phyloP scores from a whole-genome alignment of 2,888 invertebrate genomes.

The Embidobia sp. region DNA sequence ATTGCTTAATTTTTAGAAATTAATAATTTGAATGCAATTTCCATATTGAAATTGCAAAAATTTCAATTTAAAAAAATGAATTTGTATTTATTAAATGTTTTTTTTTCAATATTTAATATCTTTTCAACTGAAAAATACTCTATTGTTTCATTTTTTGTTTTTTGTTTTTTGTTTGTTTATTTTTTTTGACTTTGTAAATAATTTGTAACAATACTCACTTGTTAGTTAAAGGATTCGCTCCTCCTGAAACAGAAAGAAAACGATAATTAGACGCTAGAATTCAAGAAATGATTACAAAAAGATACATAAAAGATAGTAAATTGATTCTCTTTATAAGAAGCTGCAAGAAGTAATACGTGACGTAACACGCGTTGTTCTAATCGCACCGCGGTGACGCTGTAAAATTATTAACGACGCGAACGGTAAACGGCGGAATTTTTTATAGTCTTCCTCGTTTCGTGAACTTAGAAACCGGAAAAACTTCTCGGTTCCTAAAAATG shows the following conservation, averaged over 20 bases:
- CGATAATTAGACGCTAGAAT: slow-evolving; percentile 2
- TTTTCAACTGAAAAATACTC: too few species aligned
- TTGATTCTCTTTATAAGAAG: slow-evolving; percentile 13
- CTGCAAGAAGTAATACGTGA: not conserved
- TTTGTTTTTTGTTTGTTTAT: too few species aligned
- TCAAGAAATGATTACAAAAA: too few species aligned
- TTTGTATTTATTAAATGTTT: too few species aligned
- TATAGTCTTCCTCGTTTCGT: slow-evolving; percentile 70
- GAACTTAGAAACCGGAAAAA: slow-evolving; percentile 72
- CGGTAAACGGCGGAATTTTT: slow-evolving; percentile 44
- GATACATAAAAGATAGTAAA: slow-evolving; percentile 1
- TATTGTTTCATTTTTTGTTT: too few species aligned
- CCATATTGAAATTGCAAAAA: too few species aligned
- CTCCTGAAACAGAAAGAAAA: slow-evolving; percentile 53
- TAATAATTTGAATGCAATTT: too few species aligned
- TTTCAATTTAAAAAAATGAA: too few species aligned
- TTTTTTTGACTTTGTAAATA: too few species aligned
- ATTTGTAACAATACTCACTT: slow-evolving; percentile 57
- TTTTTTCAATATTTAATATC: too few species aligned
- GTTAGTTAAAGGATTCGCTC: slow-evolving; percentile 30
- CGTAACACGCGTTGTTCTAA: slow-evolving; percentile 43
- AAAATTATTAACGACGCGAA: slow-evolving; percentile 45
- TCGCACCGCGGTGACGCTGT: slow-evolving; percentile 17
- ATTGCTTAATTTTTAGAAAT: too few species aligned
- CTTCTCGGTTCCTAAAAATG: slow-evolving; percentile 63